phyloP scores from a whole-genome alignment of 2,797 vertebrate genomes.

The Paramormyrops hopkinsi region DNA sequence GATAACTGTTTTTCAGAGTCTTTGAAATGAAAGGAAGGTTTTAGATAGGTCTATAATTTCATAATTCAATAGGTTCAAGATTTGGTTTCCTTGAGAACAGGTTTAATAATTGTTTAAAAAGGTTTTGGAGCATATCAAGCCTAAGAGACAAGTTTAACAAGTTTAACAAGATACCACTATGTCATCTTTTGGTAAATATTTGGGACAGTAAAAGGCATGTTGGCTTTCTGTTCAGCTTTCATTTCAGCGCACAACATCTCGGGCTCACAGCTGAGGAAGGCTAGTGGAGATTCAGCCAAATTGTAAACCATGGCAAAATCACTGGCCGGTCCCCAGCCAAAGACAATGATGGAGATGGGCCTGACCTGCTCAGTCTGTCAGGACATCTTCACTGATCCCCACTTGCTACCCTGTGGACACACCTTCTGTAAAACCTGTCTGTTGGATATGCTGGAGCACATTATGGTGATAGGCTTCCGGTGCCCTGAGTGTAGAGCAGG shows the following conservation, averaged over 20 bases:
- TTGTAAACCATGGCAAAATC: background rate
- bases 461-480: slow-evolving; percentile 28
- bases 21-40: background rate
- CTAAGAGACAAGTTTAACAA: background rate
- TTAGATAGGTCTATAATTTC: background rate
- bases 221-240: slow-evolving; percentile 14
- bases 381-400: slow-evolving; percentile 51
- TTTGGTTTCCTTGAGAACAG: background rate
- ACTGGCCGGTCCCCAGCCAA: background rate
- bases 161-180: background rate
- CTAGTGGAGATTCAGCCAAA: background rate
- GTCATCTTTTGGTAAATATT: background rate
- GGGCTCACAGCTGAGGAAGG: background rate
- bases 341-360: slow-evolving; percentile 35
- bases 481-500: slow-evolving; percentile 50
- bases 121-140: background rate
- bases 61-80: background rate
- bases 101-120: background rate
- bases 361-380: slow-evolving; percentile 53
- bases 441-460: slow-evolving; percentile 36
- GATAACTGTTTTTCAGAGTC: background rate
- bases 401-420: slow-evolving; percentile 57
- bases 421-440: slow-evolving; percentile 48
- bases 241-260: slow-evolving; percentile 3
- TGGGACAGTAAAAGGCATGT: background rate